Conservation (phyloP, 2,113 vertebrate species). For the Pterocles gutturalis region DNA sequence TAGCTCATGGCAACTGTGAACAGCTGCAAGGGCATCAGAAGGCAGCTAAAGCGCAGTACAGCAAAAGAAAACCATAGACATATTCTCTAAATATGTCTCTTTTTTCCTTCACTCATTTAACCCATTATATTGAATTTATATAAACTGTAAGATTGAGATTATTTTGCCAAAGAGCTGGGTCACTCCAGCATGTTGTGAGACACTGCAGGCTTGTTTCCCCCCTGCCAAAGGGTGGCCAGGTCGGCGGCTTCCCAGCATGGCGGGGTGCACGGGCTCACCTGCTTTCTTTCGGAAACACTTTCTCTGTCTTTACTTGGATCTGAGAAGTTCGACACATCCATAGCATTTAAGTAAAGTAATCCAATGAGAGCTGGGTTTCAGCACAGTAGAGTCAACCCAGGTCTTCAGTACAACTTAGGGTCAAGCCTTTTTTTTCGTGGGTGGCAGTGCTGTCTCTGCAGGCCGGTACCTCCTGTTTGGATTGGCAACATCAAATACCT, state of each 20-base stretch:
- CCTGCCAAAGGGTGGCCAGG: neutral
- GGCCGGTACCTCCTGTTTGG: neutral
- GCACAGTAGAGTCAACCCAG: neutral
- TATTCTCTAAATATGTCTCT: neutral
- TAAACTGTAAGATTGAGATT: neutral
- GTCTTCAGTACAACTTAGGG: neutral
- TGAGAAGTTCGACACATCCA: neutral
- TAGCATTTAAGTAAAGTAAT: neutral
- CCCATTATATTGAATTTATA: neutral
- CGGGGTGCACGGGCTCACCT: neutral
- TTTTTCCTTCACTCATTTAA: neutral
- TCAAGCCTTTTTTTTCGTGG: neutral
- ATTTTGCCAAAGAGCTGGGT: neutral
- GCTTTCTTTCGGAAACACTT: neutral
- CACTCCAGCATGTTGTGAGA: neutral
- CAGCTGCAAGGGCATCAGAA: neutral
- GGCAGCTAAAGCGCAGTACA: neutral
- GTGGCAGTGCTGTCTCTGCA: neutral
- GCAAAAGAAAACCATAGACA: neutral
- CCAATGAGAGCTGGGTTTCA: neutral
- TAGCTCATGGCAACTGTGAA: neutral
- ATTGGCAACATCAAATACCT: neutral
- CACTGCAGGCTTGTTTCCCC: neutral
- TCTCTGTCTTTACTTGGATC: neutral
- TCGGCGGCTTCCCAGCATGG: fast-evolving